Percentiles rank a stretch among this genome's conserved stretches.
Conservation (phyloP, 2,113 vertebrate genomes). For the Chionodraco myersi region DNA sequence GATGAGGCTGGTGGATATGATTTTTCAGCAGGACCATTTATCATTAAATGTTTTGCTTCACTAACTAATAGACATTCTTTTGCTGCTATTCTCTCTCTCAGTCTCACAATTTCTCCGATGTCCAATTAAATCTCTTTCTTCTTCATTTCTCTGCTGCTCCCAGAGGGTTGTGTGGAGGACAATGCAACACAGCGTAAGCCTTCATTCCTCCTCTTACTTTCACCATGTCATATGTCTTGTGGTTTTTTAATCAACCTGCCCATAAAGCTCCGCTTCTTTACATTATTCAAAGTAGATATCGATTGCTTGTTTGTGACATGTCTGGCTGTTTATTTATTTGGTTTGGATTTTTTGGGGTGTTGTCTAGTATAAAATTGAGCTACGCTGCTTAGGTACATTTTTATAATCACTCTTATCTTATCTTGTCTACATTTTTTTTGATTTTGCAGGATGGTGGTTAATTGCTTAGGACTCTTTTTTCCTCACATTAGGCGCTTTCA, state of each 20-base stretch:
- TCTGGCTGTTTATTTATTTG: conserved; percentile 31
- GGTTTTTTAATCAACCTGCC: conserved; percentile 64
- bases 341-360: conserved; percentile 16
- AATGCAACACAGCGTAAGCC: conserved; percentile 97
- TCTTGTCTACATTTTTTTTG: not conserved
- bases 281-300: conserved; percentile 57
- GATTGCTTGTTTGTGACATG: conserved; percentile 52
- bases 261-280: conserved; percentile 19
- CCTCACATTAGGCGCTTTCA: not conserved
- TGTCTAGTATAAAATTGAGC: not conserved
- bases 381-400: conserved; percentile 14
- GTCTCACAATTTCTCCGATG: conserved; percentile 69
- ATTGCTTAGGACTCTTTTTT: not conserved
- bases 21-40: conserved; percentile 59
- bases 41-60: conserved; percentile 71
- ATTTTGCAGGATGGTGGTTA: not conserved
- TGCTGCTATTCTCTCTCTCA: conserved; percentile 45
- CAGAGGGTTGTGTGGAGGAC: conserved; percentile 98
- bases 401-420: conserved; percentile 8
- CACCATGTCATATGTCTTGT: conserved; percentile 80
- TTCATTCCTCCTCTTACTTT: conserved; percentile 84
- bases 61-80: conserved; percentile 68
- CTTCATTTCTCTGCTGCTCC: conserved; percentile 88
- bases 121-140: conserved; percentile 89
- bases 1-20: conserved; percentile 44